These are phyloP conservation scores for Camelus dromedarius DNA, from an alignment of 2,113 vertebrate genomes.

Conservation along the genomic window DNA sequence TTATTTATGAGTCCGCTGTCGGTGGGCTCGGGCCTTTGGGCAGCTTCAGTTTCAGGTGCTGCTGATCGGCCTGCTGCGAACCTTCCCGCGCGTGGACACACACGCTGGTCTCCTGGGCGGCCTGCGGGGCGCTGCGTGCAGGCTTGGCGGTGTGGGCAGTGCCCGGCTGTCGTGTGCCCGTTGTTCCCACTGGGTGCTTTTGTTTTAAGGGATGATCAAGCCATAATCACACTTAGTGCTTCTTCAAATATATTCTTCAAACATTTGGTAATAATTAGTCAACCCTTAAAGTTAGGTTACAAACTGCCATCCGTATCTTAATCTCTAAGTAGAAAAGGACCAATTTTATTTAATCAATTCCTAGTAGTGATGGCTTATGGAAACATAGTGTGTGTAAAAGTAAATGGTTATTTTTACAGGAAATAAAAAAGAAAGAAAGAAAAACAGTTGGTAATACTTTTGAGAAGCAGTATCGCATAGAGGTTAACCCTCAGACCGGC, in stretches of 20 bases:
- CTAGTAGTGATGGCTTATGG: not conserved
- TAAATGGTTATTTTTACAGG: not conserved
- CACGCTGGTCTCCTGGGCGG: too few relatives aligned
- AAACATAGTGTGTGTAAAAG: not conserved
- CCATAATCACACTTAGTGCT: not conserved
- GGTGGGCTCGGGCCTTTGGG: not conserved
- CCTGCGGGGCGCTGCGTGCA: not conserved
- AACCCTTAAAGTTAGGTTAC: constrained; percentile 2
- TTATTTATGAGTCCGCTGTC: not conserved
- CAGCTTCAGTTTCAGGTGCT: not conserved
- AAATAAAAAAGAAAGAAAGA: constrained; percentile 38
- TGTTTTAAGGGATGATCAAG: constrained; percentile 44
- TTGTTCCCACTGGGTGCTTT: not conserved
- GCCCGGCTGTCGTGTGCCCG: not conserved
- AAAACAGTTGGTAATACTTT: not conserved
- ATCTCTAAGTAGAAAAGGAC: not conserved
- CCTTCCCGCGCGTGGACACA: not conserved
- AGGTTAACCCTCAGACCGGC: not conserved
- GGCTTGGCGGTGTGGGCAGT: not conserved
- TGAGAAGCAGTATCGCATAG: not conserved
- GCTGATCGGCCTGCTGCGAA: not conserved
- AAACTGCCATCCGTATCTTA: not conserved
- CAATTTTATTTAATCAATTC: not conserved
- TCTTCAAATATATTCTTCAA: constrained; percentile 33
- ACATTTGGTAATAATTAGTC: constrained; percentile 10